Conservation (phyloP, 1,140 invertebrate species). For the Venturia canescens region DNA sequence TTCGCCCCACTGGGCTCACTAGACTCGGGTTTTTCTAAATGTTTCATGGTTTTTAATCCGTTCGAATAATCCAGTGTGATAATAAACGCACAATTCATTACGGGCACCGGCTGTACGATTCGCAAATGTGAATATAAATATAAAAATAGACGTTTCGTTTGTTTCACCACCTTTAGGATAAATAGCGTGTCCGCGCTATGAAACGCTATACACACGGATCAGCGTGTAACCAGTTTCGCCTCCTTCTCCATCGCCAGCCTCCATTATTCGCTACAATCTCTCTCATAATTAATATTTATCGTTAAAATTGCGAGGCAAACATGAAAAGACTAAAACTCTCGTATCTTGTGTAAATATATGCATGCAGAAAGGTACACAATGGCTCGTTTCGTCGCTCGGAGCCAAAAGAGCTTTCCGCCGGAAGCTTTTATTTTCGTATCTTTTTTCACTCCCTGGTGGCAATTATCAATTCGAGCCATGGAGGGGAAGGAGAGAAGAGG, state of each 20-base stretch:
- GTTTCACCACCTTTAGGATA: not conserved
- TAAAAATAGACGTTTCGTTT: not conserved
- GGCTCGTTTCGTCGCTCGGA: not conserved
- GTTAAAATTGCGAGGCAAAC: constrained; percentile 37
- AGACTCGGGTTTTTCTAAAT: too few species aligned
- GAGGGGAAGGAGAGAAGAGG: not conserved
- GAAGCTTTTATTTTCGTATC: not conserved
- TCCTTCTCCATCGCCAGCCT: constrained; percentile 30
- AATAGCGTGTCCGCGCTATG: constrained; percentile 3
- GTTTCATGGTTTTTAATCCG: too few species aligned
- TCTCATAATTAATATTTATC: constrained; percentile 44
- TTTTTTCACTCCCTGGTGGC: constrained; percentile 19
- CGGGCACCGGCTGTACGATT: not conserved
- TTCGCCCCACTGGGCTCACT: too few species aligned
- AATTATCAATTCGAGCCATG: constrained; percentile 36
- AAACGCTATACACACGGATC: constrained; percentile 37
- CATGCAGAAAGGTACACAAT: not conserved
- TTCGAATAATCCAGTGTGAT: too few species aligned
- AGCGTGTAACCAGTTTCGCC: constrained; percentile 33
- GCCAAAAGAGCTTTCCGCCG: constrained; percentile 7
- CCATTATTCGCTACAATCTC: constrained; percentile 36
- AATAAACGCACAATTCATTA: not conserved
- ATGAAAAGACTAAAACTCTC: not conserved
- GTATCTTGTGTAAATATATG: not conserved
- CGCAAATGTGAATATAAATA: not conserved